Evolutionary conservation across 2,888 invertebrate species (phyloP).

Genomic region (Cantharis lateralis): DNA sequence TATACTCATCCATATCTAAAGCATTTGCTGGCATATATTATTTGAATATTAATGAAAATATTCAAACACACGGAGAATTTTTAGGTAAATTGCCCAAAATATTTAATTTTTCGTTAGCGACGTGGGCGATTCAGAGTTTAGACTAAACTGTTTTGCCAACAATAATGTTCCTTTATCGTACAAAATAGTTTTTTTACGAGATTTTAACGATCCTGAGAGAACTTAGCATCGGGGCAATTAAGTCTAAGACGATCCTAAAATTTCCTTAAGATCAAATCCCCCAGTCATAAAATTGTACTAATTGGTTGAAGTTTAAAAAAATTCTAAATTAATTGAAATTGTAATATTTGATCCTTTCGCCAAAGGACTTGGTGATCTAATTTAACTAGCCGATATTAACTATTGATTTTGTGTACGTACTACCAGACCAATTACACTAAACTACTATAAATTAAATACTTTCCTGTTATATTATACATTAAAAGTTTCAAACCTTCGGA

Average conservation of each 20-base stretch:
- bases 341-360: not conserved
- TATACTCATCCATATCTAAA: not conserved
- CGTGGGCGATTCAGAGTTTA: no score
- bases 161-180: not conserved
- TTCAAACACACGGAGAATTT: not conserved
- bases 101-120: not conserved
- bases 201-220: not conserved
- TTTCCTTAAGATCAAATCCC: not conserved
- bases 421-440: not conserved
- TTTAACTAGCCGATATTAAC: not conserved
- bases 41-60: not conserved
- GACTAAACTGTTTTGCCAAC: not conserved
- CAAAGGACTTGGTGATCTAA: not conserved
- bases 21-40: not conserved
- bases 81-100: not conserved
- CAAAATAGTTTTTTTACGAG: not conserved
- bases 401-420: not conserved
- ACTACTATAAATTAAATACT: not conserved
- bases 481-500: no score
- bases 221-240: not conserved
- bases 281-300: not conserved
- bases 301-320: not conserved
- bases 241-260: not conserved
- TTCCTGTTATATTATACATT: not conserved
- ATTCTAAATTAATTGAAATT: not conserved